Evolutionary conservation across 1,140 invertebrate species (phyloP).

Genomic region (Macrotrachela quadricornifera): DNA sequence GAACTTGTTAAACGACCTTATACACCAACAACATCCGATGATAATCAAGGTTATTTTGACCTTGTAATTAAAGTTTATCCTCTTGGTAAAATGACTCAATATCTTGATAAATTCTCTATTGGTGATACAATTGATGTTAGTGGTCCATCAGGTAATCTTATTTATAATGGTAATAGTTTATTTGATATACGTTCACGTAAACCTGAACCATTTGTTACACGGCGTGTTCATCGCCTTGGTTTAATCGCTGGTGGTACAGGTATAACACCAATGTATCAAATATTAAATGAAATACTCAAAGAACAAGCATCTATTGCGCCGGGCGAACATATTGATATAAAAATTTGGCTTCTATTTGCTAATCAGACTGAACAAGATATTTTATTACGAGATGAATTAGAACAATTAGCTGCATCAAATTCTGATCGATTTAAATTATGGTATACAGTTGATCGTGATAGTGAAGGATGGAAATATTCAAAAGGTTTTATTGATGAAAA

Average conservation of each 20-base stretch:
- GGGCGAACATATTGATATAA: constrained; percentile 41
- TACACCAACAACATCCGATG: constrained; percentile 84
- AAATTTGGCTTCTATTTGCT: constrained; percentile 67
- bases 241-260: constrained; percentile 50
- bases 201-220: no score
- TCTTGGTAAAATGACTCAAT: constrained; percentile 72
- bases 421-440: constrained; percentile 56
- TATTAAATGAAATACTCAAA: constrained; percentile 62
- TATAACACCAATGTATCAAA: constrained; percentile 85
- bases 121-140: constrained; percentile 78
- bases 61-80: constrained; percentile 67
- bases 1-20: constrained; percentile 80
- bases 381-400: constrained; percentile 64
- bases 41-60: constrained; percentile 78
- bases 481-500: constrained; percentile 70
- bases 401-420: constrained; percentile 48
- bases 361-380: constrained; percentile 88
- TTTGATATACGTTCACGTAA: no score
- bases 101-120: constrained; percentile 66
- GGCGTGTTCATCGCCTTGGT: constrained; percentile 26
- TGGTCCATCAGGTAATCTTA: constrained; percentile 54
- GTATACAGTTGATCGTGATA: constrained; percentile 18
- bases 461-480: constrained; percentile 67
- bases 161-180: no score
- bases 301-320: constrained; percentile 29